These are phyloP conservation scores for Mya arenaria DNA, from an alignment of 1,140 invertebrate species.

Conservation along the genomic window DNA sequence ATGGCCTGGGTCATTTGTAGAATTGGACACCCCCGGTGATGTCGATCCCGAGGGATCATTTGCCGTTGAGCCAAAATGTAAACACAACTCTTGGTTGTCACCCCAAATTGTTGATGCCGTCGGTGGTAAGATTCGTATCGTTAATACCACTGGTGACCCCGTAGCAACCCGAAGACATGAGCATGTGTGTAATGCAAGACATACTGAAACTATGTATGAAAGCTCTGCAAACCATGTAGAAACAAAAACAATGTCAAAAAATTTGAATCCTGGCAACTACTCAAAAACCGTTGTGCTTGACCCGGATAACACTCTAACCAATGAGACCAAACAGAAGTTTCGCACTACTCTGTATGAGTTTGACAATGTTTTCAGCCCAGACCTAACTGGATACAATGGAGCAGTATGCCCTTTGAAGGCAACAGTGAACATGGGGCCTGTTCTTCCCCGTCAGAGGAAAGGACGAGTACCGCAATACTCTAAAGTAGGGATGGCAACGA, in stretches of 20 bases:
- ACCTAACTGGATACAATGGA: conserved; percentile 53
- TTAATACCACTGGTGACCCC: conserved; percentile 5
- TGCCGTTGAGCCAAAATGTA: conserved; percentile 21
- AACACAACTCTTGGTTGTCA: conserved; percentile 1
- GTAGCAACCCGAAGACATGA: neutral
- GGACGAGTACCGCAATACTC: conserved; percentile 55
- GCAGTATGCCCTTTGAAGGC: conserved; percentile 31
- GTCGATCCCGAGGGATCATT: conserved; percentile 15
- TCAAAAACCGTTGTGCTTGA: conserved; percentile 29
- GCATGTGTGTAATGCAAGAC: conserved; percentile 41
- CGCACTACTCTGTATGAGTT: neutral
- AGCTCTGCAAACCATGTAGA: neutral
- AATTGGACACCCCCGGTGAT: no score
- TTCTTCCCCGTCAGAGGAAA: conserved; percentile 55
- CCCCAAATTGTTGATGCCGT: conserved; percentile 16
- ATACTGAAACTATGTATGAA: neutral
- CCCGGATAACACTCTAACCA: conserved; percentile 36
- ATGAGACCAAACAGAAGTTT: neutral
- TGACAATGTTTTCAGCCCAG: conserved; percentile 39
- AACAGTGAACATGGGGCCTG: conserved; percentile 55
- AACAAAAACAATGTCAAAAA: neutral
- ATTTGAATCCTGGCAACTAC: neutral
- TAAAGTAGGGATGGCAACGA: no score
- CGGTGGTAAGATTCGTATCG: conserved; percentile 26
- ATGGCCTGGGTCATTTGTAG: neutral